Conservation (phyloP, 2,888 invertebrate genomes). For the Unio pictorum region DNA sequence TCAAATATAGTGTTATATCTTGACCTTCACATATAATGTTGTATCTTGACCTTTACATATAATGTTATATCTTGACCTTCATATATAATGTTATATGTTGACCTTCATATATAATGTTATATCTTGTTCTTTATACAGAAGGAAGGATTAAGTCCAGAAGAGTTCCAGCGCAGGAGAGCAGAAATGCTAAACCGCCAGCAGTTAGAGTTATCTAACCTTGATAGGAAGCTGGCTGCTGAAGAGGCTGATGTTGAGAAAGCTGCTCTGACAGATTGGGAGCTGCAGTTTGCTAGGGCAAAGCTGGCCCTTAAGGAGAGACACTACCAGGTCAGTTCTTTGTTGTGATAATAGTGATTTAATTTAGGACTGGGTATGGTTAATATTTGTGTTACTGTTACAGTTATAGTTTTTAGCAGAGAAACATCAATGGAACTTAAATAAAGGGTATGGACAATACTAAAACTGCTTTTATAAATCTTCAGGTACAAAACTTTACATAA, state of each 20-base stretch:
- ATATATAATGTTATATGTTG: not conserved
- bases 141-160: slow-evolving; percentile 59
- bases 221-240: slow-evolving; percentile 53
- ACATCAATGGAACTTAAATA: no score
- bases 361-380: not conserved
- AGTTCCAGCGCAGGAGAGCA: slow-evolving; percentile 53
- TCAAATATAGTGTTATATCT: not conserved
- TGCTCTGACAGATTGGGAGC: slow-evolving; percentile 67
- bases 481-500: no score
- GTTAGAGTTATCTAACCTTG: slow-evolving; percentile 61
- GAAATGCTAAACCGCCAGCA: slow-evolving; percentile 64
- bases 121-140: slow-evolving; percentile 41
- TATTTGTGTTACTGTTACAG: no score
- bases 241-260: slow-evolving; percentile 54
- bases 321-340: slow-evolving; percentile 56
- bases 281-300: slow-evolving; percentile 65
- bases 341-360: not conserved
- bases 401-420: no score
- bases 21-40: not conserved
- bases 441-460: no score
- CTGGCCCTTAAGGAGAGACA: slow-evolving; percentile 66
- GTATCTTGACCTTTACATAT: not conserved
- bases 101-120: not conserved
- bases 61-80: not conserved
- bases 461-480: no score